Evolutionary conservation across 2,113 vertebrate species (phyloP).

Genomic region (Pogonocichla stellata): DNA sequence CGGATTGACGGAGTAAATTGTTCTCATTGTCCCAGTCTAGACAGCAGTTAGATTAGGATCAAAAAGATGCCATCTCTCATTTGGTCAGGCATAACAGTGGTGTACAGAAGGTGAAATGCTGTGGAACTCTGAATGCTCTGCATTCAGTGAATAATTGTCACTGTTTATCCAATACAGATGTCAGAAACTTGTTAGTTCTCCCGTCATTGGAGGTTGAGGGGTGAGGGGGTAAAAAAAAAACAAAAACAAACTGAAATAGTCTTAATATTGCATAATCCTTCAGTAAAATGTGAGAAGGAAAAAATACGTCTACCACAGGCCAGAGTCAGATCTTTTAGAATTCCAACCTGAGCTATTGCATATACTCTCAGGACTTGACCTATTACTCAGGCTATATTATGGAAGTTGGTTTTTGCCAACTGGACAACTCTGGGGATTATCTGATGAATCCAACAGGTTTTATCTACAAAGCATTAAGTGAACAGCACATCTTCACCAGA

Average conservation of each 20-base stretch:
- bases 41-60: conserved; percentile 52
- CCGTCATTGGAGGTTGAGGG: fast-evolving
- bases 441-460: neutral
- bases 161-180: neutral
- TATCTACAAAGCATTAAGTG: neutral
- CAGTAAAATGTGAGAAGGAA: neutral
- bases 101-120: neutral
- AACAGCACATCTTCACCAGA: neutral
- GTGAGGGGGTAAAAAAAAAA: neutral
- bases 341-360: neutral
- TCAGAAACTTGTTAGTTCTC: neutral
- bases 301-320: fast-evolving
- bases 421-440: neutral
- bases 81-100: neutral
- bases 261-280: neutral
- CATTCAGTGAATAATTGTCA: neutral
- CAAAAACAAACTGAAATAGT: neutral
- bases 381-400: neutral
- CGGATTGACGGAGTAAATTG: neutral
- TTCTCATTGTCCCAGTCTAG: conserved; percentile 60
- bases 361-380: neutral
- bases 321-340: neutral
- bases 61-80: conserved; percentile 17
- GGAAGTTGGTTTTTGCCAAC: neutral
- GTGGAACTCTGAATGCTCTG: neutral